Conservation (phyloP, 2,888 invertebrate species). For the Craniophora ligustri region DNA sequence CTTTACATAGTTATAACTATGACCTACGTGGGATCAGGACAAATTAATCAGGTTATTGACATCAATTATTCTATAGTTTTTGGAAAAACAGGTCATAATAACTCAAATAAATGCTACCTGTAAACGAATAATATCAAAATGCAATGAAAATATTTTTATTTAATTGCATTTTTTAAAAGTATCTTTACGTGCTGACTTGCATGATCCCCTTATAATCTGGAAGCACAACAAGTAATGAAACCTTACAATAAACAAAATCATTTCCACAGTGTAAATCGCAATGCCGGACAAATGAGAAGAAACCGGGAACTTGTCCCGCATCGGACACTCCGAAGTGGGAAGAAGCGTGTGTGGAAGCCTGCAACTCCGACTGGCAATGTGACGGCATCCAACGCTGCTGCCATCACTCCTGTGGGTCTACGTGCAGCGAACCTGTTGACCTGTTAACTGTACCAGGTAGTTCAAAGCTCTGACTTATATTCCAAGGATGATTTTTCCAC, state of each 20-base stretch:
- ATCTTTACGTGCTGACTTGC: too few relatives aligned
- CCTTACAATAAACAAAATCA: not conserved
- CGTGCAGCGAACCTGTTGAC: constrained; percentile 90
- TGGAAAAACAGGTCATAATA: too few relatives aligned
- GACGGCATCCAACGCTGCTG: constrained; percentile 92
- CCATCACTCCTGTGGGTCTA: constrained; percentile 90
- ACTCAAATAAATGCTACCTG: too few relatives aligned
- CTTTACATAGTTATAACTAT: too few relatives aligned
- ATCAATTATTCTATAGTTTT: too few relatives aligned
- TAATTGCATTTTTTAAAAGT: too few relatives aligned
- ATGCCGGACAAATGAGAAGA: constrained; percentile 85
- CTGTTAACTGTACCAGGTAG: constrained; percentile 89
- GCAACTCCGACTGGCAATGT: constrained; percentile 91
- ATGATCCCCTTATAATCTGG: too few relatives aligned
- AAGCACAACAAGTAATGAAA: not conserved
- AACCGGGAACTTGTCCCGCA: constrained; percentile 81
- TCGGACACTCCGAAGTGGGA: constrained; percentile 86
- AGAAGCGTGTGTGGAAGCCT: constrained; percentile 89
- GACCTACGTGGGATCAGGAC: too few relatives aligned
- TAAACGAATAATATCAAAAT: too few relatives aligned
- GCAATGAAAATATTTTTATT: too few relatives aligned
- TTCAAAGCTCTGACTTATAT: constrained; percentile 14
- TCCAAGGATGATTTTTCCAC: too few relatives aligned
- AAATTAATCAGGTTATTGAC: too few relatives aligned
- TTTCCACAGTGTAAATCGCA: constrained; percentile 87